Conservation (phyloP, 1,140 invertebrate species). For the Diabrotica undecimpunctata region DNA sequence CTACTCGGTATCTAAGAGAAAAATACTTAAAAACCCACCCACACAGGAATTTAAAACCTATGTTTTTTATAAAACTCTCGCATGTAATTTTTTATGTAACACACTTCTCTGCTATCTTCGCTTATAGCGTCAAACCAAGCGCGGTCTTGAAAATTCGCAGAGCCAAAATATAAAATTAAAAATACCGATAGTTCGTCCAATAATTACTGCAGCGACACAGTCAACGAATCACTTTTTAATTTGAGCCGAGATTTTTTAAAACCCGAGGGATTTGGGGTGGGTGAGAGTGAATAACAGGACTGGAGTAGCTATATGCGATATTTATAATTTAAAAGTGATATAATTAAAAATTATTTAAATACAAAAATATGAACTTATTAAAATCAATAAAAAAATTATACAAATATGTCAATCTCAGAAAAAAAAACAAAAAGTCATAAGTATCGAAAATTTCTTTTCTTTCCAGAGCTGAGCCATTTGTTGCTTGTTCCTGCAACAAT, state of each 20-base stretch:
- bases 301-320: not conserved
- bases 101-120: not conserved
- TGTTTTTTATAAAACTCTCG: not conserved
- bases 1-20: too few species aligned
- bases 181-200: conserved; percentile 16
- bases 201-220: conserved; percentile 16
- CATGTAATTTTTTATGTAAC: not conserved
- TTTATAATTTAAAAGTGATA: too few species aligned
- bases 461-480: too few species aligned
- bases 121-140: not conserved
- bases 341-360: too few species aligned
- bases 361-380: too few species aligned
- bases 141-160: not conserved
- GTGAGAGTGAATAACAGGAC: conserved; percentile 12
- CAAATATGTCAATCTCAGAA: too few species aligned
- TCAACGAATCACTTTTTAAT: conserved; percentile 31
- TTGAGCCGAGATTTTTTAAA: conserved; percentile 33
- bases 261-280: conserved; percentile 19
- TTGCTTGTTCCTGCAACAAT: too few species aligned
- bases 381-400: too few species aligned
- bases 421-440: too few species aligned
- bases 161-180: not conserved
- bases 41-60: not conserved
- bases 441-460: too few species aligned
- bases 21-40: too few species aligned